Conservation (phyloP, 2,888 invertebrate genomes). For the Tipula unca region DNA sequence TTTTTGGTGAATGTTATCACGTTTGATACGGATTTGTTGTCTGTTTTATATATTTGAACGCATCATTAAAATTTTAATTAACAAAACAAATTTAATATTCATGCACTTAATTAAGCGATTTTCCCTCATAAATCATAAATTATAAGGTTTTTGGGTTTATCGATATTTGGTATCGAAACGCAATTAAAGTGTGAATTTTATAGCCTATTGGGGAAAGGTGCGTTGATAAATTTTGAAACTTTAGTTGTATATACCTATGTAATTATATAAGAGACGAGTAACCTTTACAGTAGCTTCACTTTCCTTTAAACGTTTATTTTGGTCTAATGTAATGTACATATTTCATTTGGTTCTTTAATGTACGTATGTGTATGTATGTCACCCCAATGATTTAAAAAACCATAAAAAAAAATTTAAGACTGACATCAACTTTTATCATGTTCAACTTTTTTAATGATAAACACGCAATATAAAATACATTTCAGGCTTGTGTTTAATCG, state of each 20-base stretch:
- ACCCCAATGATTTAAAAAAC: neutral
- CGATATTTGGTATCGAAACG: neutral
- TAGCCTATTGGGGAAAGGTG: neutral
- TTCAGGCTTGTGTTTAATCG: neutral
- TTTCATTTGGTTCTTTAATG: neutral
- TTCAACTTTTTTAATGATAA: neutral
- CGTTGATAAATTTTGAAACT: neutral
- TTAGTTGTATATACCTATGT: neutral
- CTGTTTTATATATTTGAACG: neutral
- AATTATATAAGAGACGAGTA: neutral
- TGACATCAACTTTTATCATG: neutral
- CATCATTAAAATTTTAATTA: neutral
- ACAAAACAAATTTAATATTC: neutral
- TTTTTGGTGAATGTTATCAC: neutral
- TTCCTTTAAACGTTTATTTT: neutral
- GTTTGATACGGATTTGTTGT: neutral
- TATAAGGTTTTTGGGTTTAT: neutral
- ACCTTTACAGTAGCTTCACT: neutral
- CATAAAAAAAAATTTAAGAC: too few relatives aligned
- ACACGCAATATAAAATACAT: neutral
- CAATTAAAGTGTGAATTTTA: neutral
- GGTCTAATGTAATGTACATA: neutral
- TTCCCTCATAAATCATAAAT: neutral
- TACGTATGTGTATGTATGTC: neutral
- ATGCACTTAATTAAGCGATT: neutral